These are phyloP conservation scores for Pseudopleuronectes americanus DNA, from an alignment of 2,797 vertebrate genomes.

Conservation along the genomic window DNA sequence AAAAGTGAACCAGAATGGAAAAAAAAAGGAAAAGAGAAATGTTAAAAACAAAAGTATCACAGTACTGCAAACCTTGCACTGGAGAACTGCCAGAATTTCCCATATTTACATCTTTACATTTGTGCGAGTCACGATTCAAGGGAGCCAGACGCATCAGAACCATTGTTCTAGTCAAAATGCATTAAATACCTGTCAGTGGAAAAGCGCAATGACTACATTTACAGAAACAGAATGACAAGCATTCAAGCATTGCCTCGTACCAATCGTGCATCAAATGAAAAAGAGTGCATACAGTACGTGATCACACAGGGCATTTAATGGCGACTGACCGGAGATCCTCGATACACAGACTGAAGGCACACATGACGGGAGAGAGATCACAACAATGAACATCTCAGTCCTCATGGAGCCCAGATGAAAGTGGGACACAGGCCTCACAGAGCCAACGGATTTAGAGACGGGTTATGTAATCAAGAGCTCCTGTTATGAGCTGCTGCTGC, in stretches of 20 bases:
- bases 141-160: constrained; percentile 21
- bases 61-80: constrained; percentile 44
- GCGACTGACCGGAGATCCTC: constrained; percentile 98
- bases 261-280: constrained; percentile 68
- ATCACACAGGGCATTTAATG: constrained; percentile 62
- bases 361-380: constrained; percentile 86
- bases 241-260: constrained; percentile 37
- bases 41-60: constrained; percentile 38
- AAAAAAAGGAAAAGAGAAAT: constrained; percentile 1
- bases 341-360: constrained; percentile 91
- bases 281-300: constrained; percentile 60
- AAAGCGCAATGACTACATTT: constrained; percentile 24
- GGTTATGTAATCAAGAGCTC: constrained; percentile 66
- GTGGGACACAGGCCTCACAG: constrained; percentile 59
- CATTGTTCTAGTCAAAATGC: constrained; percentile 1
- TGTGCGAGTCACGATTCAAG: constrained; percentile 16
- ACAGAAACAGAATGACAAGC: constrained; percentile 31
- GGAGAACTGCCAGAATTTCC: constrained; percentile 20
- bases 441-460: constrained; percentile 56
- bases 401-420: constrained; percentile 62
- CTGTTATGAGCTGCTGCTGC: constrained; percentile 45
- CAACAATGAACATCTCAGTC: constrained; percentile 69
- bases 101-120: constrained; percentile 29
- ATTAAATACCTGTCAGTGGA: constrained; percentile 39
- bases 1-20: constrained; percentile 35